Evolutionary conservation across 2,797 vertebrate genomes (phyloP).

Genomic region (Pseudomugil gertrudae): DNA sequence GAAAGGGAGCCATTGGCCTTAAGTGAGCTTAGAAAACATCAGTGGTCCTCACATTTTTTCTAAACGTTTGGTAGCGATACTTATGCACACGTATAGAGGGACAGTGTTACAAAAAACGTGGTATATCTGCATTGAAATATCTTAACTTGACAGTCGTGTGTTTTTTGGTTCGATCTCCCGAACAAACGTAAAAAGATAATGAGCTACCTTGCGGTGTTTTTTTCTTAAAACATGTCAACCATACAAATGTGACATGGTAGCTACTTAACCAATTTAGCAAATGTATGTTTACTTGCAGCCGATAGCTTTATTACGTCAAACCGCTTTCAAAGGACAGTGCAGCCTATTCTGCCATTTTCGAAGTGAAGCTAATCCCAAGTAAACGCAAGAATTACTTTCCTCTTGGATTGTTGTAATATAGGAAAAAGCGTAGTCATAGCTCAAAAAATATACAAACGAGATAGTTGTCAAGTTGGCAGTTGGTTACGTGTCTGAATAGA

Average conservation of each 20-base stretch:
- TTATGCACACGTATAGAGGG: conserved; percentile 34
- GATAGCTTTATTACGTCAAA: conserved; percentile 61
- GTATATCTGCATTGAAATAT: conserved; percentile 22
- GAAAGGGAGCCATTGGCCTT: conserved; percentile 57
- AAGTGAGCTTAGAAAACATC: conserved; percentile 60
- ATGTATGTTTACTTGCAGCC: conserved; percentile 46
- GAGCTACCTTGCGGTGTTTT: conserved; percentile 23
- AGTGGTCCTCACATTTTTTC: conserved; percentile 36
- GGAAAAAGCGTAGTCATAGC: not conserved
- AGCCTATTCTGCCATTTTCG: conserved; percentile 71
- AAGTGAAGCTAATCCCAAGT: conserved; percentile 47
- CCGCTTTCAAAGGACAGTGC: conserved; percentile 47
- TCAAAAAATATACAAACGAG: conserved; percentile 13
- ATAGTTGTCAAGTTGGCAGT: conserved; percentile 11
- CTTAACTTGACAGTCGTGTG: conserved; percentile 39
- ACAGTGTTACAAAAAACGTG: conserved; percentile 33
- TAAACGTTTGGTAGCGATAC: conserved; percentile 33
- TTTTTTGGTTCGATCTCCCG: conserved; percentile 17
- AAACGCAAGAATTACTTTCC: conserved; percentile 26
- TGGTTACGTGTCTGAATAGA: conserved; percentile 51
- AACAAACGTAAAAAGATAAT: conserved; percentile 19
- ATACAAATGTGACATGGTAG: conserved; percentile 47
- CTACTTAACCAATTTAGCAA: conserved; percentile 44
- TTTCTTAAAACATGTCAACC: conserved; percentile 35
- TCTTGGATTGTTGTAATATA: not conserved